Base-by-base conservation (phyloP, 2,113 vertebrate genomes). In the Camelus bactrianus region DNA sequence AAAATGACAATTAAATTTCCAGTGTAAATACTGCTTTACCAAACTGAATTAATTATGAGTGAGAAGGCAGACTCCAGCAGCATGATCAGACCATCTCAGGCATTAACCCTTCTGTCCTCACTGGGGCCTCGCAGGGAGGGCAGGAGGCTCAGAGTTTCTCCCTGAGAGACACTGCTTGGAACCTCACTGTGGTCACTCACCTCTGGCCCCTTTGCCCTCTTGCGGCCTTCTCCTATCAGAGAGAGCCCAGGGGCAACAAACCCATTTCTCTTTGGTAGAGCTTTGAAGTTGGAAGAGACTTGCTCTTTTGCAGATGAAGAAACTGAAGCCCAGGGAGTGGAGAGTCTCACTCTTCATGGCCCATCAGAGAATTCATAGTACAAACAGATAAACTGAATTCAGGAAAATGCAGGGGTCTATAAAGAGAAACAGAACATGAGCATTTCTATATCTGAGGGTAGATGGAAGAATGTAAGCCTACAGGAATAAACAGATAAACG, bases 1-100 rank as follows among this genome's bases (percentile, higher is more conserved):
- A 83, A 94, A 95, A 94, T 92, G 79, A 95, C 60, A 48, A 96
- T 95, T 95, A 80, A 95, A 76, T 85, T 94, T 73, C 32, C 58
- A 42, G 30, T 50, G 16, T 95, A 95, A 96, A 92, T 94, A 65
- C 83, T 12, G 4, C 72, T 93, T 91, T 95, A 85, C 58, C 38
- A 75, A 91, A 76, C 64, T 50, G 65, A 93, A 95, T 96, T 89
- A 93, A 85, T 89, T 73, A 38, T 1, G 8, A 72, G 26, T 42
- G 28, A 65, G 64, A 77, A 72, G 16, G 28, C 30, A 35, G 65
- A 12, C 89, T 32, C 54, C 28, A 46, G 24, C 17, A 16, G 26
- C 17, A 13, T 67, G 32, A 52, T 46, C 88, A 69, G 42, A 88
- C 22, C 3, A 17, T 52, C 42, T 46, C n/a, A 54, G 83, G 10